phyloP scores from a whole-genome alignment of 2,888 invertebrate species.

The Boloria selene region DNA sequence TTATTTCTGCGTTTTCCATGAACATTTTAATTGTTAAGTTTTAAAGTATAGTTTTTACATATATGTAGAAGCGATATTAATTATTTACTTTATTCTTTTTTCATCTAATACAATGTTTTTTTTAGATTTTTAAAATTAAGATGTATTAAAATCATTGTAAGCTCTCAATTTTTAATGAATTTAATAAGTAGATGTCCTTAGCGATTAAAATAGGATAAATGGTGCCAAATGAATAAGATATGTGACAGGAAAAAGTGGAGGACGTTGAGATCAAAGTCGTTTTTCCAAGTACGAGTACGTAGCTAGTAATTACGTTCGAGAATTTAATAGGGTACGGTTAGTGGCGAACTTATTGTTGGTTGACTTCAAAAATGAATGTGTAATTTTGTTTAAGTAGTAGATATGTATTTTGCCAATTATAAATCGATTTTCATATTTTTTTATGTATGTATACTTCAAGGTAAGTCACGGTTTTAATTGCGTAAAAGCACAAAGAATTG shows the following conservation, averaged over 20 bases:
- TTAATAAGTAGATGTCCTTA: slow-evolving; percentile 35
- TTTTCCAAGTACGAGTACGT: slow-evolving; percentile 48
- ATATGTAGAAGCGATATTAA: too few species aligned
- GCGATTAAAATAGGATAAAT: slow-evolving; percentile 39
- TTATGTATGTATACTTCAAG: too few species aligned
- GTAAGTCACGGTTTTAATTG: too few species aligned
- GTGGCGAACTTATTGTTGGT: background rate
- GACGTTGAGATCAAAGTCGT: slow-evolving; percentile 41
- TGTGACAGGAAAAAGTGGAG: slow-evolving; percentile 42
- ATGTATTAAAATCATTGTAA: background rate
- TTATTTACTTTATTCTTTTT: background rate
- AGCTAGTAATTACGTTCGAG: slow-evolving; percentile 45
- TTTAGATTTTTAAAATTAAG: background rate
- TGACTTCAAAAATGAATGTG: too few species aligned
- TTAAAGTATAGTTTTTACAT: slow-evolving; percentile 10
- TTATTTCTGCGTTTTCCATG: slow-evolving; percentile 5
- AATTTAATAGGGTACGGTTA: slow-evolving; percentile 35
- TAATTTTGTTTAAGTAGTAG: too few species aligned
- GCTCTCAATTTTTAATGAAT: slow-evolving; percentile 32
- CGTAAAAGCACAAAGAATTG: too few species aligned
- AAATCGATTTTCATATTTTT: too few species aligned
- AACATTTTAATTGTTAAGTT: slow-evolving; percentile 3
- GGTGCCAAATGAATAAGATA: slow-evolving; percentile 55
- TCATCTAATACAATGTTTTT: background rate
- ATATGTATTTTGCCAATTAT: too few species aligned